These are phyloP conservation scores for Xylota sylvarum DNA, from an alignment of 2,888 invertebrate genomes.

Conservation along the genomic window DNA sequence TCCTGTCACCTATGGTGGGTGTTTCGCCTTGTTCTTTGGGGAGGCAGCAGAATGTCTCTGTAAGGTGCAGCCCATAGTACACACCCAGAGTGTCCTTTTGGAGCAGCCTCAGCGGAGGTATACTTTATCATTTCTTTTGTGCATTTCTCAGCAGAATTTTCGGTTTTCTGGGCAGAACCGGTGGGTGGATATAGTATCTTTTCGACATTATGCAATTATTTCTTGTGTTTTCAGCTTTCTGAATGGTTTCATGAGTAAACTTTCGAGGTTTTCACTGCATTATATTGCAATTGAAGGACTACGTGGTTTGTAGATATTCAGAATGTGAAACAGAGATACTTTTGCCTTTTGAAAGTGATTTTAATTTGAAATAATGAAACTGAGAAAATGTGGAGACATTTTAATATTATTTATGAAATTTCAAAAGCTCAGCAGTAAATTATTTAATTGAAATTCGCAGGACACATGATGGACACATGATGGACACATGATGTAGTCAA, in stretches of 20 bases:
- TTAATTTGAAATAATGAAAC: not conserved
- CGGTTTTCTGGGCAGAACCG: constrained; percentile 9
- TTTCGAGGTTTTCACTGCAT: not conserved
- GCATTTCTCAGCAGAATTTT: constrained; percentile 28
- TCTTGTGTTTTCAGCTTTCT: not conserved
- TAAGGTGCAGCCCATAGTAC: constrained; percentile 47
- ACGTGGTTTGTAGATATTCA: not conserved
- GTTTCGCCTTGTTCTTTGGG: constrained; percentile 7
- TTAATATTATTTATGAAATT: not conserved
- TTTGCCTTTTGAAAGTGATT: not conserved
- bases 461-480: too few species aligned
- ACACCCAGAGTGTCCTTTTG: constrained; percentile 42
- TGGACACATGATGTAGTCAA: too few species aligned
- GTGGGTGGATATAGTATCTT: constrained; percentile 15
- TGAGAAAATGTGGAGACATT: not conserved
- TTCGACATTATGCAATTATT: constrained; percentile 5
- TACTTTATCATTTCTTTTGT: constrained; percentile 12
- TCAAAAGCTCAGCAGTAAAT: not conserved
- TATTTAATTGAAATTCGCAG: not conserved
- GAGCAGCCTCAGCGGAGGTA: constrained; percentile 8
- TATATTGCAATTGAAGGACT: not conserved
- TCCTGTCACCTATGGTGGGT: constrained; percentile 5
- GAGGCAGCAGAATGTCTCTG: constrained; percentile 12
- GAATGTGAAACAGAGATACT: not conserved
- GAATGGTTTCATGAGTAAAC: constrained; percentile 1